Evolutionary conservation across 2,113 vertebrate genomes (phyloP), one percentile per base, ranked within the genome.

Genomic region (Aphyosemion australe): DNA sequence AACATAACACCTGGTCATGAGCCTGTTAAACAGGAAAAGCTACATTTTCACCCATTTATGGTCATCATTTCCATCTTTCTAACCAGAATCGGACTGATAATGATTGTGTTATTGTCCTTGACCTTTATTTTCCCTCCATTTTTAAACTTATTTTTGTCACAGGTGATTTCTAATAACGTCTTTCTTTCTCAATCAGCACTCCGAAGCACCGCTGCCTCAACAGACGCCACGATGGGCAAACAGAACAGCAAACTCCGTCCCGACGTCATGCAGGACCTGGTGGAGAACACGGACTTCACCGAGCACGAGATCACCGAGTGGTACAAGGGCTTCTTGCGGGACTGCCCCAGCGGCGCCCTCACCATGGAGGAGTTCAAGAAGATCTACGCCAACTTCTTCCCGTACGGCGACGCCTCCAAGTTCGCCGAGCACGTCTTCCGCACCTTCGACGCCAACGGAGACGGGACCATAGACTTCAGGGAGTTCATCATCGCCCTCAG

Each of bases 371-470:
- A 99, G 86, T 99, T 99, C 92, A 99, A 99, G 95, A 99, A 99
- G 94, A 99, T 99, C 84, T 99, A 99, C 4, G 97, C 96, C 84
- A 99, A 99, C 94, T 99, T 99, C 91, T 99, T 99, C 93, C 97
- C 97, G 37, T 99, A 99, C 0, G 97, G 97, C 83, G 97, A 99
- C 58, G 97, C 97, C 78, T 98, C 97, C 82, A 99, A 99, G 84
- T 99, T 99, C 56, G 97, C 97, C 2, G 97, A 99, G 78, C 97
- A 99, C 0, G 97, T 99, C 79, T 99, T 99, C 93, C 96, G 97
- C 76, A 99, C 97, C 41, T 99, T 99, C 0, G 97, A 99, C 1
- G 96, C 97, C 74, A 99, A 99, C 0, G 95, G 95, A 6, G 97
- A 99, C 0, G 95, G 95, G 53, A 99, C 97, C 13, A 99, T 99